These are phyloP conservation scores for Caenorhabditis wallacei DNA, from an alignment of 2,888 invertebrate genomes.

Conservation along the genomic window DNA sequence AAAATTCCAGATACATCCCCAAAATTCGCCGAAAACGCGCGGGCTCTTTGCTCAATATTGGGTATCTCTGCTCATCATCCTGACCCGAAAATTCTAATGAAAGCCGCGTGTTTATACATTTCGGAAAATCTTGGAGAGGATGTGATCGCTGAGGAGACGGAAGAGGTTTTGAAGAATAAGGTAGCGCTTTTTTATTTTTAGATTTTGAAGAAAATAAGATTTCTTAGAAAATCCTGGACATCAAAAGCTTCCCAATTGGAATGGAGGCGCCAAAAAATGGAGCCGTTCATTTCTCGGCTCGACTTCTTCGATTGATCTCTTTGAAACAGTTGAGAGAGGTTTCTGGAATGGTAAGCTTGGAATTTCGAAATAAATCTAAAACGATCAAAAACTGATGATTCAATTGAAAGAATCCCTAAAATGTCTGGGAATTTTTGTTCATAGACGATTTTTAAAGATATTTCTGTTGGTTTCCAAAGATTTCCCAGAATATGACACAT, in stretches of 20 bases:
- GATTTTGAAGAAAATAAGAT: background rate
- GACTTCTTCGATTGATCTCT: conserved; percentile 90
- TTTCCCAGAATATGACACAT: too few species aligned
- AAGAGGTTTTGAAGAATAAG: conserved; percentile 53
- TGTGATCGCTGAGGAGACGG: conserved; percentile 55
- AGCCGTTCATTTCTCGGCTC: conserved; percentile 86
- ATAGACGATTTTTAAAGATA: background rate
- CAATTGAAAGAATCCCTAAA: too few species aligned
- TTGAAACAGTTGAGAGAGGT: conserved; percentile 91
- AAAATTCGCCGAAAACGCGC: conserved; percentile 59
- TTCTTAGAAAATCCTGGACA: conserved; percentile 65
- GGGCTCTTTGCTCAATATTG: conserved; percentile 65
- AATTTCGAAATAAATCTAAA: too few species aligned
- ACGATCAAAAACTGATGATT: too few species aligned
- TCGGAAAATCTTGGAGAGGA: conserved; percentile 63
- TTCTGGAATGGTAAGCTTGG: conserved; percentile 87
- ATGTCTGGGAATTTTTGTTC: background rate
- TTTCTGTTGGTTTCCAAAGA: too few species aligned
- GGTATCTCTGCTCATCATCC: conserved; percentile 65
- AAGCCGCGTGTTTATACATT: conserved; percentile 73
- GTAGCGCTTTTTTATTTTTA: background rate
- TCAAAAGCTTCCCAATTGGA: conserved; percentile 73
- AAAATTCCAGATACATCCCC: conserved; percentile 52
- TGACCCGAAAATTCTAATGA: conserved; percentile 62
- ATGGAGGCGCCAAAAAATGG: conserved; percentile 65